Evolutionary conservation across 2,113 vertebrate genomes (phyloP).

Genomic region (Okapia johnstoni): DNA sequence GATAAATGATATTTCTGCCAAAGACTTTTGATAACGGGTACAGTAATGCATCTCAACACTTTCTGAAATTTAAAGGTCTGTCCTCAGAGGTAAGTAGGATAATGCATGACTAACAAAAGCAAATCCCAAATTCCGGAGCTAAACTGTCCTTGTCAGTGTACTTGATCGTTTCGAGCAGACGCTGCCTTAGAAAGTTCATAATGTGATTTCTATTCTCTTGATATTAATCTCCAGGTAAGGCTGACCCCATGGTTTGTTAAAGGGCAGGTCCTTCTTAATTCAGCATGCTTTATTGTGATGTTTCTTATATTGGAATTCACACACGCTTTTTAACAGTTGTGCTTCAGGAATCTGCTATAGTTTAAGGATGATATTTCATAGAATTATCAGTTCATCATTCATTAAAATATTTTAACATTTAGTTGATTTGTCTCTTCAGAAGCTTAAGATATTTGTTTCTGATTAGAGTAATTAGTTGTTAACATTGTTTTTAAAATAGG

Average conservation of each 20-base stretch:
- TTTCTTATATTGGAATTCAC: neutral
- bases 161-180: conserved; percentile 22
- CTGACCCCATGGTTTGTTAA: neutral
- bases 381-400: neutral
- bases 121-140: conserved; percentile 25
- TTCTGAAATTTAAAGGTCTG: conserved; percentile 77
- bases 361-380: conserved; percentile 3
- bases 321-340: neutral
- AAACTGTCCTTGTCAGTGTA: conserved; percentile 44
- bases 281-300: conserved; percentile 43
- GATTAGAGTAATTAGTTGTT: neutral
- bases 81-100: conserved; percentile 77
- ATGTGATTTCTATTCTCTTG: neutral
- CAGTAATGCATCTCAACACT: conserved; percentile 70
- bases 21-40: conserved; percentile 73
- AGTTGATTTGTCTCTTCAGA: conserved; percentile 4
- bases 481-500: neutral
- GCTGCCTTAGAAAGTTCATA: neutral
- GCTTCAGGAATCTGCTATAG: neutral
- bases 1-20: conserved; percentile 74
- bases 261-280: conserved; percentile 31
- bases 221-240: neutral
- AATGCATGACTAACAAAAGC: conserved; percentile 62
- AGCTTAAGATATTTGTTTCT: conserved; percentile 20
- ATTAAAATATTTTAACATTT: conserved; percentile 21